phyloP scores from a whole-genome alignment of 1,140 invertebrate genomes.

The Orussus abietinus region DNA sequence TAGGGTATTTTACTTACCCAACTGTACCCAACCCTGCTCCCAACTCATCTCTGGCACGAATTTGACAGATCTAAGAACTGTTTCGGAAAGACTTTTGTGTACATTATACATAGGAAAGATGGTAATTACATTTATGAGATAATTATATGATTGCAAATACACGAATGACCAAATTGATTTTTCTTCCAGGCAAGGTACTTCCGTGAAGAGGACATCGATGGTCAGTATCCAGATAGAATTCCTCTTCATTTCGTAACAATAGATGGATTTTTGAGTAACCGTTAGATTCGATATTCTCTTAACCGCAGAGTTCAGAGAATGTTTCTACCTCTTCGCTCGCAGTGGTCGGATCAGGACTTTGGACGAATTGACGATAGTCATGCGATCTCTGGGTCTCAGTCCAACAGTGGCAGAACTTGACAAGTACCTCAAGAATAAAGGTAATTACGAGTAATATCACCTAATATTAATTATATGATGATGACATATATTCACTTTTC shows the following conservation, averaged over 20 bases:
- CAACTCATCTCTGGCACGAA: too few species aligned
- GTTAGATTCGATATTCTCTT: slow-evolving; percentile 19
- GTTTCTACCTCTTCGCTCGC: slow-evolving; percentile 88
- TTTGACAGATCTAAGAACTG: too few species aligned
- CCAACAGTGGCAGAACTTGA: slow-evolving; percentile 88
- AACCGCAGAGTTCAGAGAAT: slow-evolving; percentile 90
- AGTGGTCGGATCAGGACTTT: slow-evolving; percentile 81
- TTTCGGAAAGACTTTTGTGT: too few species aligned
- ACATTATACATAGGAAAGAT: too few species aligned
- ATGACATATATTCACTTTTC: slow-evolving; percentile 17
- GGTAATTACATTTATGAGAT: too few species aligned
- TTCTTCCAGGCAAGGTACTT: slow-evolving; percentile 71
- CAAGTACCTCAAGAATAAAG: slow-evolving; percentile 79
- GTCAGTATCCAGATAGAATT: slow-evolving; percentile 49
- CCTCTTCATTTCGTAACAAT: slow-evolving; percentile 1
- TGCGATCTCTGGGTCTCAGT: slow-evolving; percentile 89
- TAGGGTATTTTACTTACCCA: too few species aligned
- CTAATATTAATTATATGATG: slow-evolving; percentile 3
- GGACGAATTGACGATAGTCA: slow-evolving; percentile 89
- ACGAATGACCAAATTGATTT: slow-evolving; percentile 2
- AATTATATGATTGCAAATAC: too few species aligned
- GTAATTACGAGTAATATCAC: slow-evolving; percentile 37
- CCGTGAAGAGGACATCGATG: slow-evolving; percentile 79
- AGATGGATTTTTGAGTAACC: slow-evolving; percentile 12
- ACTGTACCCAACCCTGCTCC: too few species aligned